Evolutionary conservation across 2,113 vertebrate genomes (phyloP).

Genomic region (Percopsis transmontana): DNA sequence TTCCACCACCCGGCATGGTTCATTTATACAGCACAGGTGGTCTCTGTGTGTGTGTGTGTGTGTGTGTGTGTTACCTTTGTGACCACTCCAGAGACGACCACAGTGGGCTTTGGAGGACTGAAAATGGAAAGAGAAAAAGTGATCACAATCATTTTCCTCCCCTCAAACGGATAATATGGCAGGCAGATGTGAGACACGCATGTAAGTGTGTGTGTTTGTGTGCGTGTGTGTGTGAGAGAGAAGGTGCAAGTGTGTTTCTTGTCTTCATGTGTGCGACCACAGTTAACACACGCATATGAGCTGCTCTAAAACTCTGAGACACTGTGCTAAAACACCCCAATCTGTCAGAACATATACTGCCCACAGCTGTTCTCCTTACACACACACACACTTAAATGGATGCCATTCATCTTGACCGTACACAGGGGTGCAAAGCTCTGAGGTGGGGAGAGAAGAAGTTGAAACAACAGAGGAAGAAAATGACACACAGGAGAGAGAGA

Average conservation of each 20-base stretch:
- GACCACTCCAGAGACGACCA: slow-evolving; percentile 94
- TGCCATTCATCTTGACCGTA: slow-evolving; percentile 68
- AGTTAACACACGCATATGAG: not conserved
- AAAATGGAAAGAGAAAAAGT: slow-evolving; percentile 46
- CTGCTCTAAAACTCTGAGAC: slow-evolving; percentile 1
- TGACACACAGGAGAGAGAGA: slow-evolving; percentile 9
- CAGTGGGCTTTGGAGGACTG: slow-evolving; percentile 87
- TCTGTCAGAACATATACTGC: slow-evolving; percentile 41
- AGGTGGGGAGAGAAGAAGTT: not conserved
- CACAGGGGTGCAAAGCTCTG: slow-evolving; percentile 28
- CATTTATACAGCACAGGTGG: slow-evolving; percentile 12
- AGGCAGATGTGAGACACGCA: not conserved
- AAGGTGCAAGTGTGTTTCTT: no score
- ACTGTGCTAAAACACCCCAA: slow-evolving; percentile 28
- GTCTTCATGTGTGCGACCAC: no score
- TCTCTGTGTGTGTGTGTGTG: not conserved
- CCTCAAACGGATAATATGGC: not conserved
- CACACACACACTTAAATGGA: slow-evolving; percentile 59
- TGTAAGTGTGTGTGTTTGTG: slow-evolving; percentile 4
- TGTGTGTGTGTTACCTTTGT: slow-evolving; percentile 83
- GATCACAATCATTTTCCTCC: not conserved
- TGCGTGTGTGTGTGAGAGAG: no score
- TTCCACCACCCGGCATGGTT: slow-evolving; percentile 25
- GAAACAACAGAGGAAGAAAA: slow-evolving; percentile 8
- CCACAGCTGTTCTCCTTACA: slow-evolving; percentile 20